Percentiles rank a stretch among this genome's conserved stretches.
These are phyloP conservation scores for Macropus fuliginosus DNA, from an alignment of 2,797 vertebrate genomes.

Conservation along the genomic window DNA sequence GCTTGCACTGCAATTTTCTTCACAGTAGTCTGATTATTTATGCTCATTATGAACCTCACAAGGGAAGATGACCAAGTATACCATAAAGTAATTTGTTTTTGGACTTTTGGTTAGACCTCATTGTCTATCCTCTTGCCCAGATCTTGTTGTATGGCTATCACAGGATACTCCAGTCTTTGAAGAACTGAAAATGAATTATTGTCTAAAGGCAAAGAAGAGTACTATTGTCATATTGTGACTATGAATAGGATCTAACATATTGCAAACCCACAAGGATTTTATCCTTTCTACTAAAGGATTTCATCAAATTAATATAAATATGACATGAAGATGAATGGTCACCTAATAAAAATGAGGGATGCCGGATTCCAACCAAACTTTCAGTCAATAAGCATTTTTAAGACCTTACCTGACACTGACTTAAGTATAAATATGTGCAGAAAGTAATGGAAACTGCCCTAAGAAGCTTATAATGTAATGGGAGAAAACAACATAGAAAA, in stretches of 20 bases:
- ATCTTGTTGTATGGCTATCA: background rate
- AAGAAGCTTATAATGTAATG: background rate
- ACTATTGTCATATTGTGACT: background rate
- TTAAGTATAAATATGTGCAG: background rate
- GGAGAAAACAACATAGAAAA: background rate
- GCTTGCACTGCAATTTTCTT: background rate
- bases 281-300: background rate
- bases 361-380: background rate
- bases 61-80: background rate
- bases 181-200: background rate
- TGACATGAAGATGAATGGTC: background rate
- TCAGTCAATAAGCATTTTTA: background rate
- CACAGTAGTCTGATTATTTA: background rate
- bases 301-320: background rate
- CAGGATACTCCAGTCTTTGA: background rate
- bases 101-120: background rate
- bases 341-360: background rate
- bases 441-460: background rate
- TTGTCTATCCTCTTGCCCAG: background rate
- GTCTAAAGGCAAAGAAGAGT: background rate
- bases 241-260: background rate
- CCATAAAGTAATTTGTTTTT: background rate
- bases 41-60: background rate
- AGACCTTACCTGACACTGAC: background rate
- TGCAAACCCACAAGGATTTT: background rate